These are phyloP conservation scores for Neopelma chrysocephalum DNA, from an alignment of 2,797 vertebrate species.

Conservation along the genomic window DNA sequence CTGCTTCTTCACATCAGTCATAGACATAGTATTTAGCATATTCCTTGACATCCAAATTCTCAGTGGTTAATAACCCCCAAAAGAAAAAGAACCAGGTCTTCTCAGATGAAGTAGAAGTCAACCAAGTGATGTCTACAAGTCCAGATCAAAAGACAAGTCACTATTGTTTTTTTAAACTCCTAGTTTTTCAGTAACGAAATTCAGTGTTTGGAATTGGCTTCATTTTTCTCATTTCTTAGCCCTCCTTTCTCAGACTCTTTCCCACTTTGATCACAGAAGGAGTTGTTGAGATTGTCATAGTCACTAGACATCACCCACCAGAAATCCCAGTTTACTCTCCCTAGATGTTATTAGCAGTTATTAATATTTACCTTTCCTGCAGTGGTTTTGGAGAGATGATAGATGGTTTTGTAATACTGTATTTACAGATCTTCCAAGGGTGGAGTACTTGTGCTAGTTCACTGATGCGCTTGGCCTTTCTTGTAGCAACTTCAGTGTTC, in stretches of 20 bases:
- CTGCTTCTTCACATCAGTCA: background rate
- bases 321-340: slow-evolving; percentile 1
- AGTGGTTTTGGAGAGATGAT: slow-evolving; percentile 10
- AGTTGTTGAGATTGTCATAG: background rate
- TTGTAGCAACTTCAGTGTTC: background rate
- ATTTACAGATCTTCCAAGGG: slow-evolving; percentile 29
- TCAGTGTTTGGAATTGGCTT: background rate
- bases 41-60: background rate
- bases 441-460: background rate
- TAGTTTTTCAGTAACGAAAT: background rate
- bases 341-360: background rate
- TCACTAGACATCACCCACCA: background rate
- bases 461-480: background rate
- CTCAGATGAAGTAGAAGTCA: background rate
- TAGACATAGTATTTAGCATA: background rate
- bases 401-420: background rate
- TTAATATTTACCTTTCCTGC: slow-evolving; percentile 20
- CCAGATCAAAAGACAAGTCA: background rate
- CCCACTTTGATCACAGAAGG: background rate
- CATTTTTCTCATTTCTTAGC: background rate
- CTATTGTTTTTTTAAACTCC: background rate
- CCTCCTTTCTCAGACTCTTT: background rate
- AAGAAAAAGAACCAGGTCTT: background rate
- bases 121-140: background rate
- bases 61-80: background rate